A percentile compares a stretch with the other conserved stretches of the same genome.
Conservation (phyloP, 2,888 invertebrate genomes). For the Chloroclystis v-ata region DNA sequence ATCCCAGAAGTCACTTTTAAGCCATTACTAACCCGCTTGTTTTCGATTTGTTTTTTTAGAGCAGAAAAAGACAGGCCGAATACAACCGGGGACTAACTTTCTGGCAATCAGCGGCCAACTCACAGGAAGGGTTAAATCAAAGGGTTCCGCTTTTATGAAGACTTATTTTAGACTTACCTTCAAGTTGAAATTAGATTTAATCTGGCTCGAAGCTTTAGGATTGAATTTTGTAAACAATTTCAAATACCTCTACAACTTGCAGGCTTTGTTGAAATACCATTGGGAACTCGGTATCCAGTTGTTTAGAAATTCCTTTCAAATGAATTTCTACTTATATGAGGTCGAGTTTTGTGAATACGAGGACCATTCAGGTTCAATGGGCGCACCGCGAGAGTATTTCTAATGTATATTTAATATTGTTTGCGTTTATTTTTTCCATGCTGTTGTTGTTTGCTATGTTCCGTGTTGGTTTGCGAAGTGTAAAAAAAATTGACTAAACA, state of each 20-base stretch:
- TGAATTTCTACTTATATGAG: slow-evolving; percentile 70
- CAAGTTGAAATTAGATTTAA: slow-evolving; percentile 78
- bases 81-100: slow-evolving; percentile 68
- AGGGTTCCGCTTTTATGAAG: slow-evolving; percentile 78
- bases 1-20: slow-evolving; percentile 65
- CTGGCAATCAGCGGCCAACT: slow-evolving; percentile 73
- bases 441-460: slow-evolving; percentile 8
- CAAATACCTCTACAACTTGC: slow-evolving; percentile 75
- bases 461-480: not conserved
- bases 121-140: slow-evolving; percentile 75
- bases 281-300: slow-evolving; percentile 69
- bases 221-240: slow-evolving; percentile 79
- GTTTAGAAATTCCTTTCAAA: slow-evolving; percentile 74
- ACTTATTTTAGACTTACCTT: slow-evolving; percentile 78
- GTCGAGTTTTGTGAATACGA: slow-evolving; percentile 59
- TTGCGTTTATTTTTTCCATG: slow-evolving; percentile 39
- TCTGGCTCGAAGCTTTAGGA: slow-evolving; percentile 77
- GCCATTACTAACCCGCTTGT: slow-evolving; percentile 72
- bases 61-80: slow-evolving; percentile 61
- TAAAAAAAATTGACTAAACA: no score
- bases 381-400: slow-evolving; percentile 35
- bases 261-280: slow-evolving; percentile 76
- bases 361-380: slow-evolving; percentile 56
- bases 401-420: slow-evolving; percentile 61
- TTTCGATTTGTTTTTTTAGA: slow-evolving; percentile 72